A percentile compares a stretch with the other conserved stretches of the same genome.
Conservation (phyloP, 2,888 invertebrate species). For the Criorhina ranunculi region DNA sequence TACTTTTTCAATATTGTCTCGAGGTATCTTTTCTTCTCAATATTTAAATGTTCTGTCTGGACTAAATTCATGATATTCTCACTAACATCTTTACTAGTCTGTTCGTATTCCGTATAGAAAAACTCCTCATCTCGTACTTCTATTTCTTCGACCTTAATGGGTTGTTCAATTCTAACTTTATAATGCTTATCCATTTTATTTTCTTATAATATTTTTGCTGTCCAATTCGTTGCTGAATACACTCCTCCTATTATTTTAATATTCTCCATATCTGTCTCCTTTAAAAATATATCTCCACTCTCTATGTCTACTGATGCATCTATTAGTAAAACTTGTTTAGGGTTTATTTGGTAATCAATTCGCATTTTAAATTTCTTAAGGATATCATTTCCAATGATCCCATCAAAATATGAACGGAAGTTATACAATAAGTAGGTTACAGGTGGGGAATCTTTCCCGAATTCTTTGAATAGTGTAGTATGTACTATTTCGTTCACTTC, state of each 20-base stretch:
- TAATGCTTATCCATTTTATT: background rate
- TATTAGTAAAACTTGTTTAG: background rate
- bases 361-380: too few species aligned
- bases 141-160: background rate
- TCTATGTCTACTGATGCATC: slow-evolving; percentile 4
- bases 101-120: background rate
- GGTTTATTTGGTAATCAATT: background rate
- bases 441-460: too few species aligned
- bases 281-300: background rate
- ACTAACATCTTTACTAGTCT: background rate
- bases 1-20: slow-evolving; percentile 36
- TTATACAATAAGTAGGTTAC: too few species aligned
- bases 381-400: too few species aligned
- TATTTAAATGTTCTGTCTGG: background rate
- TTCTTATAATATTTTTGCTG: background rate
- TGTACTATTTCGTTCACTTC: too few species aligned
- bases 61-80: background rate
- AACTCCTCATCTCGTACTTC: background rate
- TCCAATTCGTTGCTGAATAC: too few species aligned
- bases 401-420: too few species aligned
- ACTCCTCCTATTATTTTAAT: background rate
- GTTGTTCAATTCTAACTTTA: background rate
- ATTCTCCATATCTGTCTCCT: background rate
- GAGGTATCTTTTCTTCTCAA: slow-evolving; percentile 13
- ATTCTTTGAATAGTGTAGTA: too few species aligned